Evolutionary conservation across 2,113 vertebrate genomes (phyloP).

Genomic region (Callochromis pleurospilus): DNA sequence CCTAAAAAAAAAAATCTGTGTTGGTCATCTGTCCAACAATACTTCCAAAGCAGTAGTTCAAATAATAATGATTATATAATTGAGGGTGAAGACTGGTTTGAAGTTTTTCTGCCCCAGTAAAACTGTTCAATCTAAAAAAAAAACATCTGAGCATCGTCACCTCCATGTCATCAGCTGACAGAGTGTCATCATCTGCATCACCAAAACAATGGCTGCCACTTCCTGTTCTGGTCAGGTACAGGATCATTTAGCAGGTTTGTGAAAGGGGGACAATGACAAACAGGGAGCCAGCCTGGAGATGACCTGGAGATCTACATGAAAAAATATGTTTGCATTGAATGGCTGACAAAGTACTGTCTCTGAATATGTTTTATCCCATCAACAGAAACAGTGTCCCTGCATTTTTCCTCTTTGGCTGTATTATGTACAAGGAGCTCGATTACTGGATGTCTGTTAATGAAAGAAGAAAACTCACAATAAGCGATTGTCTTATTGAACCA

Average conservation of each 20-base stretch:
- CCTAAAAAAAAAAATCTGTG: not conserved
- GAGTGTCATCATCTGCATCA: not conserved
- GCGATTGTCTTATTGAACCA: not conserved
- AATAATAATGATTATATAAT: not conserved
- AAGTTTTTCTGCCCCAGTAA: not conserved
- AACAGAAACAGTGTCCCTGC: not conserved
- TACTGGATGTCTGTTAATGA: not conserved
- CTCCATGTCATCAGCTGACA: not conserved
- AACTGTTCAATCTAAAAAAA: not conserved
- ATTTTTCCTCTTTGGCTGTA: not conserved
- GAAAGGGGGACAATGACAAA: not conserved
- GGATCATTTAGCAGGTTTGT: not conserved
- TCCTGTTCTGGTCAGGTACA: not conserved
- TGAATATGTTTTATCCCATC: not conserved
- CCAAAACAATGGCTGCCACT: not conserved
- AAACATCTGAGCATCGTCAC: fast-evolving
- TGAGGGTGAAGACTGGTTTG: not conserved
- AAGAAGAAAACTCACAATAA: not conserved
- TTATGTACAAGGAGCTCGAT: not conserved
- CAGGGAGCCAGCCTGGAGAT: not conserved
- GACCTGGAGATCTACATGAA: not conserved
- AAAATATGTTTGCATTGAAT: not conserved
- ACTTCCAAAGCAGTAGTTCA: not conserved
- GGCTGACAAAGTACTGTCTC: not conserved
- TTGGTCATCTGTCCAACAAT: not conserved